Conservation (phyloP, 2,797 vertebrate species). For the Pseudochaenichthys georgianus region DNA sequence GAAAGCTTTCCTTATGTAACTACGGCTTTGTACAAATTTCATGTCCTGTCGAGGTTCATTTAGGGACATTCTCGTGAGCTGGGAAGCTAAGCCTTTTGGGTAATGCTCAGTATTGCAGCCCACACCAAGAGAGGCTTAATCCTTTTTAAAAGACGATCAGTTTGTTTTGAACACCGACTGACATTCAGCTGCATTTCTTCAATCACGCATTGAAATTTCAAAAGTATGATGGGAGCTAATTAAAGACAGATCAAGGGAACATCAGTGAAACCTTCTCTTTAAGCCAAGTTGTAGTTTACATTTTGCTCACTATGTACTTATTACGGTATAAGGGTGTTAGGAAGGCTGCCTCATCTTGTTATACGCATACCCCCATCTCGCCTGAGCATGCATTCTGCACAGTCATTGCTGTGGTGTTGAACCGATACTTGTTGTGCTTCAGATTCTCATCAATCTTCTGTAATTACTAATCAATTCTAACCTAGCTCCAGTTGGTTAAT, state of each 20-base stretch:
- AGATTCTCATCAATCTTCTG: conserved; percentile 42
- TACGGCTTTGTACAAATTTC: conserved; percentile 19
- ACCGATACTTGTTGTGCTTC: conserved; percentile 13
- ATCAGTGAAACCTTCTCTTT: conserved; percentile 17
- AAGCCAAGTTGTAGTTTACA: neutral
- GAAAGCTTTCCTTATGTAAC: conserved; percentile 32
- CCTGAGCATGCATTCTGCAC: conserved; percentile 18
- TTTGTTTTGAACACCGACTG: conserved; percentile 48
- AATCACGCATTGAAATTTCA: conserved; percentile 29
- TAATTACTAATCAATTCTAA: conserved; percentile 58
- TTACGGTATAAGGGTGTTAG: neutral
- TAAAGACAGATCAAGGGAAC: conserved; percentile 26
- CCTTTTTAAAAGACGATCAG: conserved; percentile 41
- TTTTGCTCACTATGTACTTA: conserved; percentile 9
- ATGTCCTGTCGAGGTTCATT: conserved; percentile 21
- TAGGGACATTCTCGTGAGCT: conserved; percentile 6
- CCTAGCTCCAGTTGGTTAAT: conserved; percentile 40
- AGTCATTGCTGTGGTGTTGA: conserved; percentile 38
- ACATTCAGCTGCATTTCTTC: conserved; percentile 26
- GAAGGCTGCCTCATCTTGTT: conserved; percentile 6
- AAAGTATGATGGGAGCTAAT: conserved; percentile 10
- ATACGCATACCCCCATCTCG: neutral
- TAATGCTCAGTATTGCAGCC: conserved; percentile 37
- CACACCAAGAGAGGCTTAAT: conserved; percentile 31
- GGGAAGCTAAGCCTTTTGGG: conserved; percentile 30